phyloP scores from a whole-genome alignment of 2,113 vertebrate genomes.

The Pao palembangensis region DNA sequence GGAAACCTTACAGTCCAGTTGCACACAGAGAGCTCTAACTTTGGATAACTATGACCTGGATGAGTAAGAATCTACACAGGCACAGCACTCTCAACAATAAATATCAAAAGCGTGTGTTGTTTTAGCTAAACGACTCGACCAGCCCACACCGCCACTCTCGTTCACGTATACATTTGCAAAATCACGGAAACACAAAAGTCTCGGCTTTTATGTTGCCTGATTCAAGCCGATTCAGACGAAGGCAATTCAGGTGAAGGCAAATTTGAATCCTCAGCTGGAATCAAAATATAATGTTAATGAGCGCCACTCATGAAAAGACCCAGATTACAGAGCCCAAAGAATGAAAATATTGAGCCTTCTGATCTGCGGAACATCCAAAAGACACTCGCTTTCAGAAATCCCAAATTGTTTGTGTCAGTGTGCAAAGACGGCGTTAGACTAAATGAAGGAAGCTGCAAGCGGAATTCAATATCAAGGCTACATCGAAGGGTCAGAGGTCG shows the following conservation, averaged over 20 bases:
- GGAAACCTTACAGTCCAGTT: no score
- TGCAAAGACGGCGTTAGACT: constrained; percentile 10
- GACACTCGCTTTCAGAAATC: constrained; percentile 6
- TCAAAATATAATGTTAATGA: constrained; percentile 61
- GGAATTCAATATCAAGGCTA: constrained; percentile 19
- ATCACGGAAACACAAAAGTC: constrained; percentile 25
- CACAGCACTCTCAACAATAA: no score
- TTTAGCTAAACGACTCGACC: no score
- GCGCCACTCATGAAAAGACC: constrained; percentile 49
- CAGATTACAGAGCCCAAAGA: constrained; percentile 53
- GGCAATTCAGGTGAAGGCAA: constrained; percentile 48
- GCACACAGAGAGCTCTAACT: no score
- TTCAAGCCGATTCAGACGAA: constrained; percentile 50
- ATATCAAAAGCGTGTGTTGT: no score
- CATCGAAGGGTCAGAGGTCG: constrained; percentile 30
- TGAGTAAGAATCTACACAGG: no score
- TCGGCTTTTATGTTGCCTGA: constrained; percentile 48
- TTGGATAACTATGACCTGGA: no score
- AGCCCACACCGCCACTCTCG: no score
- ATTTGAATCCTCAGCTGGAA: constrained; percentile 59
- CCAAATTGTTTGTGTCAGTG: constrained; percentile 30
- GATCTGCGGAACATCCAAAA: constrained; percentile 30
- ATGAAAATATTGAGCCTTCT: constrained; percentile 29
- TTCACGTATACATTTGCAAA: constrained; percentile 18
- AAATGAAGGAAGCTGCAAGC: constrained; percentile 12